Conservation (phyloP, 2,113 vertebrate species). For the Athene cunicularia region DNA sequence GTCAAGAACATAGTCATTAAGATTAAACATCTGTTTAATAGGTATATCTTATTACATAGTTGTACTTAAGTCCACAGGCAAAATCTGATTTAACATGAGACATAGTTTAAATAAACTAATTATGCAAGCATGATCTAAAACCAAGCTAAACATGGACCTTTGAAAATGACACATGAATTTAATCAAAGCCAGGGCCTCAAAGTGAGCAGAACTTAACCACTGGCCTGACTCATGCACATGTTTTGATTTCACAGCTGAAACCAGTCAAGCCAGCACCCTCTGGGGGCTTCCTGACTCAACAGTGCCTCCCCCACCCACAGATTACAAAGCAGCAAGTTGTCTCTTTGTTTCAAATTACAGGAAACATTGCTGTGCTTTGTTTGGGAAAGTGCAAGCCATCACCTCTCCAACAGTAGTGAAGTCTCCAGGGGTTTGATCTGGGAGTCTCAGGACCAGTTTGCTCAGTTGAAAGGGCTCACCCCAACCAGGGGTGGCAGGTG, state of each 20-base stretch:
- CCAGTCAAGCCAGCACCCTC: conserved; percentile 60
- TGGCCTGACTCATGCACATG: conserved; percentile 57
- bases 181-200: conserved; percentile 79
- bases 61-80: conserved; percentile 76
- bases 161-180: conserved; percentile 80
- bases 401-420: conserved; percentile 21
- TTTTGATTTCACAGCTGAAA: conserved; percentile 71
- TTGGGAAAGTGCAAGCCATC: conserved; percentile 30
- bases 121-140: conserved; percentile 79
- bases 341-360: conserved; percentile 49
- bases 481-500: neutral
- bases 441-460: neutral
- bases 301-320: conserved; percentile 13
- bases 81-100: conserved; percentile 82
- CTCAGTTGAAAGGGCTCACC: neutral
- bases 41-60: conserved; percentile 81
- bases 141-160: conserved; percentile 73
- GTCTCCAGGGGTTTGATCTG: neutral
- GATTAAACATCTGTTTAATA: conserved; percentile 83
- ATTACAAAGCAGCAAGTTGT: conserved; percentile 59
- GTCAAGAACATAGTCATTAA: conserved; percentile 79
- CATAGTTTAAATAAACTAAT: conserved; percentile 85
- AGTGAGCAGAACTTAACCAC: conserved; percentile 73
- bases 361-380: conserved; percentile 50
- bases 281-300: conserved; percentile 40